phyloP scores from a whole-genome alignment of 2,888 invertebrate genomes.

The Andrena haemorrhoa region DNA sequence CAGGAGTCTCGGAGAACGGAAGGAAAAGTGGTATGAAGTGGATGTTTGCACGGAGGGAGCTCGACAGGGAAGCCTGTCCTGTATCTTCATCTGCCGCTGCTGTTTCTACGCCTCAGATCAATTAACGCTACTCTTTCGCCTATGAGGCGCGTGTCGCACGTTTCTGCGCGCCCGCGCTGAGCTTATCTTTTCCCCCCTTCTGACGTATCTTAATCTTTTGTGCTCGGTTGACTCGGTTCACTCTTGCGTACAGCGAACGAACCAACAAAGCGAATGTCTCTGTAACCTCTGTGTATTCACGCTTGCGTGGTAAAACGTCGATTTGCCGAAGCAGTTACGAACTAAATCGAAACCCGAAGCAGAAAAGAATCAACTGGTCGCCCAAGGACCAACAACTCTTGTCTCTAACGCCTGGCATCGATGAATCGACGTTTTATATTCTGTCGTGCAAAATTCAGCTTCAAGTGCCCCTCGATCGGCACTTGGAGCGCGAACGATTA shows the following conservation, averaged over 20 bases:
- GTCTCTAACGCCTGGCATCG: no score
- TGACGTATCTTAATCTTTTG: slow-evolving; percentile 45
- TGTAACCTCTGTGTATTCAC: no score
- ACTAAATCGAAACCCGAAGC: no score
- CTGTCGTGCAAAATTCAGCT: background rate
- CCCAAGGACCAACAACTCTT: no score
- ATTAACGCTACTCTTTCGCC: slow-evolving; percentile 60
- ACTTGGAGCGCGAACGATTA: slow-evolving; percentile 39
- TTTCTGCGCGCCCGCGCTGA: slow-evolving; percentile 35
- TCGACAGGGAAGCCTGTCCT: slow-evolving; percentile 43
- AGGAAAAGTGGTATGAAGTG: slow-evolving; percentile 18
- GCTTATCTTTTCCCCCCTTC: slow-evolving; percentile 43
- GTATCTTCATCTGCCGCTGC: slow-evolving; percentile 55
- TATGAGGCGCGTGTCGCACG: slow-evolving; percentile 39
- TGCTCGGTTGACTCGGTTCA: background rate
- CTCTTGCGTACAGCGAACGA: no score
- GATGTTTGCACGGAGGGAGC: slow-evolving; percentile 30
- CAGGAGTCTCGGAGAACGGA: slow-evolving; percentile 19
- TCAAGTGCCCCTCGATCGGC: background rate
- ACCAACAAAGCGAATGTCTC: no score
- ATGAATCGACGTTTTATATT: background rate
- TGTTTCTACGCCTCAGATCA: slow-evolving; percentile 32
- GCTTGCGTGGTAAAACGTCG: no score
- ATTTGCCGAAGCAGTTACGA: no score
- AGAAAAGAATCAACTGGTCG: no score